A percentile compares a stretch with the other conserved stretches of the same genome.
phyloP scores from a whole-genome alignment of 30 jellyfish, hydroid and myxozoan genomes.

The Aurelia aurita complex sp. Pacific region DNA sequence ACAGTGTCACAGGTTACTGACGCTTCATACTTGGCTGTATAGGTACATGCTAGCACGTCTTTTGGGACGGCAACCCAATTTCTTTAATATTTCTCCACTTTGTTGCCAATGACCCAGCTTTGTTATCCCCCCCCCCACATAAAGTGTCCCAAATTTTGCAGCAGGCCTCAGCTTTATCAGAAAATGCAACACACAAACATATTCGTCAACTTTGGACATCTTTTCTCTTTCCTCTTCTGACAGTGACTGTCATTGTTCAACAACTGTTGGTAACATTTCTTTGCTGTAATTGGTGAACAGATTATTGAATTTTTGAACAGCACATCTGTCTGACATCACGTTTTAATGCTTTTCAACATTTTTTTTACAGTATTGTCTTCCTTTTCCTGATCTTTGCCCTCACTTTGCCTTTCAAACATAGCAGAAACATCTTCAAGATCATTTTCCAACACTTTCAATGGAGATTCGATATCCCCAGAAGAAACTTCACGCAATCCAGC shows the following conservation, averaged over 20 bases:
- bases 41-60: too few species aligned
- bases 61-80: too few species aligned
- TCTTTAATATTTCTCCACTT: slow-evolving; percentile 16
- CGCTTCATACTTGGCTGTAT: too few species aligned
- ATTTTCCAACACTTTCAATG: slow-evolving; percentile 22
- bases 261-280: slow-evolving; percentile 30
- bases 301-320: slow-evolving; percentile 41
- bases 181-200: slow-evolving; percentile 65
- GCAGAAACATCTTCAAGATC: slow-evolving; percentile 12
- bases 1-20: too few species aligned
- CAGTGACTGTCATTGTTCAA: slow-evolving; percentile 22
- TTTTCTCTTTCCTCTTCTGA: slow-evolving; percentile 13
- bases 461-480: slow-evolving; percentile 45
- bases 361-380: neutral
- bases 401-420: neutral
- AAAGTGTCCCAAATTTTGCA: slow-evolving; percentile 56
- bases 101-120: slow-evolving; percentile 64
- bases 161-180: slow-evolving; percentile 54
- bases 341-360: neutral
- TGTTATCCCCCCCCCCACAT: slow-evolving; percentile 36
- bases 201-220: neutral
- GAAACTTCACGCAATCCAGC: slow-evolving; percentile 31
- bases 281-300: slow-evolving; percentile 1
- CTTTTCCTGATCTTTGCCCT: neutral
- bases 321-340: slow-evolving; percentile 6